Percentiles rank a stretch among this genome's conserved stretches.
Conservation (phyloP, 2,888 invertebrate genomes). For the Branchipolynoe longqiensis region DNA sequence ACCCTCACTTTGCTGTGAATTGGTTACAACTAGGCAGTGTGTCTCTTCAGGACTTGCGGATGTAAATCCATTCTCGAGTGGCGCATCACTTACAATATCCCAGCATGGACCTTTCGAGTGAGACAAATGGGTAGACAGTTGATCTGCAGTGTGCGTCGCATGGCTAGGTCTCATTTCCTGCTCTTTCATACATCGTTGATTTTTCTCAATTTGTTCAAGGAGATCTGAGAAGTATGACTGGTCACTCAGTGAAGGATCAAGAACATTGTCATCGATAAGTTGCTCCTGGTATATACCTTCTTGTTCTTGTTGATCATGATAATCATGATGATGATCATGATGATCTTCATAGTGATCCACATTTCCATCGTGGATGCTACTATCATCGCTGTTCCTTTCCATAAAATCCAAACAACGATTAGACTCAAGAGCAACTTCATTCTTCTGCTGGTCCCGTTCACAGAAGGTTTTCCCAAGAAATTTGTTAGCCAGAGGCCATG, state of each 20-base stretch:
- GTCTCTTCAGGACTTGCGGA: too few relatives aligned
- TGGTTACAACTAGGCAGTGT: background rate
- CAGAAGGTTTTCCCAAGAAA: too few relatives aligned
- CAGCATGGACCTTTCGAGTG: background rate
- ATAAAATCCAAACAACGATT: slow-evolving; percentile 1
- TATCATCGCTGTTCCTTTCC: background rate
- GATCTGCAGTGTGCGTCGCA: background rate
- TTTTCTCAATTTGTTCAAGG: slow-evolving; percentile 19
- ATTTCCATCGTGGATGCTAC: background rate
- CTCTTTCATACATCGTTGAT: too few relatives aligned
- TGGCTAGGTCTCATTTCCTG: too few relatives aligned
- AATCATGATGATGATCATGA: too few relatives aligned
- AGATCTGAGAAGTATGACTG: background rate
- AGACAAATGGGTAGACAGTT: background rate
- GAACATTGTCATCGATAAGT: slow-evolving; percentile 47
- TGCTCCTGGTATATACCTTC: slow-evolving; percentile 13
- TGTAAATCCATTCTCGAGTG: background rate
- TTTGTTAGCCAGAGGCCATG: too few relatives aligned
- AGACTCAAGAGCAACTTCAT: too few relatives aligned
- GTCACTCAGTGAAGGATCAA: slow-evolving; percentile 28
- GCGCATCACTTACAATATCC: background rate
- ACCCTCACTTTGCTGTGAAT: background rate
- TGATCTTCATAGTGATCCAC: too few relatives aligned
- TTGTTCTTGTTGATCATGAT: too few relatives aligned
- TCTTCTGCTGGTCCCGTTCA: too few relatives aligned